phyloP scores from a whole-genome alignment of 1,140 invertebrate genomes.

The Conus ventricosus region DNA sequence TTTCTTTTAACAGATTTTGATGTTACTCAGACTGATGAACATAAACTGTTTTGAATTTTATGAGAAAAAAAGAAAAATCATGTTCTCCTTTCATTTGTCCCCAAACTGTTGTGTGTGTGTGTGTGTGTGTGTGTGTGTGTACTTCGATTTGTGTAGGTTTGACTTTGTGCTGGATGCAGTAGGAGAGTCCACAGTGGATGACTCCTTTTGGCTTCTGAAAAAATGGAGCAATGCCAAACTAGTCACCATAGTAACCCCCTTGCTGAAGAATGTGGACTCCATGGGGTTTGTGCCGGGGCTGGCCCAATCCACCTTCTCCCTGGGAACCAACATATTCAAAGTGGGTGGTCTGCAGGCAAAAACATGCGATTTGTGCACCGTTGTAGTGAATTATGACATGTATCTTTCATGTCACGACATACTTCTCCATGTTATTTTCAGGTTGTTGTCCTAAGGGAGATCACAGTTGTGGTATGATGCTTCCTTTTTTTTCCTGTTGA shows the following conservation, averaged over 20 bases:
- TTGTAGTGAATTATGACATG: too few species aligned
- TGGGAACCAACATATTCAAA: slow-evolving; percentile 61
- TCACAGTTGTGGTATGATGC: too few species aligned
- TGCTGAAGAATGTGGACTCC: slow-evolving; percentile 87
- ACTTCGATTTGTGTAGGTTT: slow-evolving; percentile 78
- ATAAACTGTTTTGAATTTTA: too few species aligned
- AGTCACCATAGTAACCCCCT: slow-evolving; percentile 88
- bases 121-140: neutral
- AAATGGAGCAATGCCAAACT: slow-evolving; percentile 85
- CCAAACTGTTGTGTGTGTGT: neutral
- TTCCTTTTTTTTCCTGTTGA: too few species aligned
- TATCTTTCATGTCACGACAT: too few species aligned
- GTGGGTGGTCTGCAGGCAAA: slow-evolving; percentile 43
- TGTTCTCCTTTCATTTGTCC: too few species aligned
- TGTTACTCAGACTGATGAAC: too few species aligned
- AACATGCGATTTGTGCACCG: too few species aligned
- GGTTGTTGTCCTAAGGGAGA: too few species aligned
- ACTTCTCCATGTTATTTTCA: too few species aligned
- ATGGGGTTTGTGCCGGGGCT: slow-evolving; percentile 81
- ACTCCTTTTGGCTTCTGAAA: slow-evolving; percentile 77
- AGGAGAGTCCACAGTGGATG: slow-evolving; percentile 78
- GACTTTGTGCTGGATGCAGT: slow-evolving; percentile 91
- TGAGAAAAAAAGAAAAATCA: too few species aligned
- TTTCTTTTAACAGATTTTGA: too few species aligned
- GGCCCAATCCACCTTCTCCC: slow-evolving; percentile 60